Evolutionary conservation across 2,888 invertebrate genomes (phyloP), one percentile per base, ranked within the genome.

Genomic region (Oxytorus armatus): DNA sequence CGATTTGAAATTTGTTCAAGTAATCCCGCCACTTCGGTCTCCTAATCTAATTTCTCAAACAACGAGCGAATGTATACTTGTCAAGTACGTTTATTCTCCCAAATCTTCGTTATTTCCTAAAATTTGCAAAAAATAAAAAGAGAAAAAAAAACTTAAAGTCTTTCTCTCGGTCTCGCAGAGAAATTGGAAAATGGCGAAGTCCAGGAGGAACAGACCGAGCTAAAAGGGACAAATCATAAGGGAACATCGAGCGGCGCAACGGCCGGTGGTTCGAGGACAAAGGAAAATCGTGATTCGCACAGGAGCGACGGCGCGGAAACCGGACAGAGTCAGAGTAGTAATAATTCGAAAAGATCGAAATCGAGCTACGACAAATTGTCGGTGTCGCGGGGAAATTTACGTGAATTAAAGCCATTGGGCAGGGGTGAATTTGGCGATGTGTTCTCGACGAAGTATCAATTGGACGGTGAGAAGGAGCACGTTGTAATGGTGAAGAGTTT

Each of bases 381-480:
- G 0, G 93, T 96, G 59, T 96, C 97, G 0, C 93, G 98, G 36
- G 94, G 94, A 1, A 93, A 96, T 74, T 93, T 98, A 0, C 95
- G 95, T 0, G 96, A 96, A 21, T 92, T 95, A 65, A 91, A 91
- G 51, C 92, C 92, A 0, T 83, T 92, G 0, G 96, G 98, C 16
- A 96, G 97, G 23, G 98, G 98, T 0, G 97, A 97, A 86, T 98
- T 97, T 88, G 98, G 98, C 0, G 98, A 98, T 86, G 96, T 98
- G 0, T 95, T 96, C 87, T 93, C 98, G 44, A 97, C 96, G 59
- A 97, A 94, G 87, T 94, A 89, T 91, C 91, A 88, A 76, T 87
- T 84, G 1, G 89, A 90, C 14, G 92, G 92, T 23, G 92, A 92
- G 44, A 93, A 93, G 84, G 93, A 93, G 63, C 82, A 83, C 33